Percentiles rank a stretch among this genome's conserved stretches.
These are phyloP conservation scores for Caenorhabditis becei DNA, from an alignment of 2,888 invertebrate species.

Conservation along the genomic window DNA sequence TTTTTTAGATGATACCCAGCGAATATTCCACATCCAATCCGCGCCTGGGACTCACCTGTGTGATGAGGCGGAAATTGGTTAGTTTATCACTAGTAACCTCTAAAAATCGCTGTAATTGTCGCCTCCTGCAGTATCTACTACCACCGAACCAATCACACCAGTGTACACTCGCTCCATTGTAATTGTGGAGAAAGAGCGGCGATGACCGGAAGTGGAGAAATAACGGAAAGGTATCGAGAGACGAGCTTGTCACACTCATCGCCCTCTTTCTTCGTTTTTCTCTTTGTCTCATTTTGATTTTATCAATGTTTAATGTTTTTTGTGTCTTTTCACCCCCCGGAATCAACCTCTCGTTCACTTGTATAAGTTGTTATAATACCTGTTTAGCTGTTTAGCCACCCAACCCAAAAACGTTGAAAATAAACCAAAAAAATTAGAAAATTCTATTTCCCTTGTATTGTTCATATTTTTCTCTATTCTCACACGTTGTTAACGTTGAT, in stretches of 20 bases:
- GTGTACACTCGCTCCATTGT: constrained; percentile 28
- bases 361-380: constrained; percentile 36
- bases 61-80: constrained; percentile 58
- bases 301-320: constrained; percentile 22
- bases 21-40: not conserved
- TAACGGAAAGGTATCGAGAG: constrained; percentile 16
- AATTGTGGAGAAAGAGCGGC: constrained; percentile 30
- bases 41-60: constrained; percentile 53
- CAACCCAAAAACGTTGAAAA: constrained; percentile 44
- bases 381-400: no score
- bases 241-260: no score
- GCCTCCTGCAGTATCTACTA: constrained; percentile 34
- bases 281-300: constrained; percentile 1
- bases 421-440: constrained; percentile 43
- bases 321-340: not conserved
- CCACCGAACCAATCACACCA: no score
- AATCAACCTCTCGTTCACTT: constrained; percentile 16
- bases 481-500: constrained; percentile 32
- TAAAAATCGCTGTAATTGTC: constrained; percentile 9
- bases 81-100: constrained; percentile 17
- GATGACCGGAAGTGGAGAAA: constrained; percentile 9
- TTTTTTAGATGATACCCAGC: constrained; percentile 25
- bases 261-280: no score
- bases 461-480: not conserved
- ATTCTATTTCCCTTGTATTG: not conserved